phyloP scores from a whole-genome alignment of 2,113 vertebrate species.

The Myotis davidii region DNA sequence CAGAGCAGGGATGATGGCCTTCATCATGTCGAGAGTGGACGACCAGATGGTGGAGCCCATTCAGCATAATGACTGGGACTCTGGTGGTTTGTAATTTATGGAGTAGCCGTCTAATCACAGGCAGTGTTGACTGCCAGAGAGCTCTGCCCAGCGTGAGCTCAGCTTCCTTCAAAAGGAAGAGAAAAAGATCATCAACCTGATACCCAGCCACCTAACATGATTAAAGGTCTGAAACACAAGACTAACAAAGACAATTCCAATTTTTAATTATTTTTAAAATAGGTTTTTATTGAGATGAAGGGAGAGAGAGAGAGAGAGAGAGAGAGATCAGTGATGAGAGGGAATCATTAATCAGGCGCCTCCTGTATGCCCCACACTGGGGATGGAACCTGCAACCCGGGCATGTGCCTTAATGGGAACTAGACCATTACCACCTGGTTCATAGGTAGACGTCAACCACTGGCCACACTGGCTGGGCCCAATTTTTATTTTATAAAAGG shows the following conservation, averaged over 20 bases:
- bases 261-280: neutral
- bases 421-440: too few species aligned
- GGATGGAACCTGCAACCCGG: too few species aligned
- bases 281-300: too few species aligned
- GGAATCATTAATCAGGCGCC: too few species aligned
- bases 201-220: too few species aligned
- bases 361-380: too few species aligned
- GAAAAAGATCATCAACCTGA: neutral
- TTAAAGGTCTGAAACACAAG: neutral
- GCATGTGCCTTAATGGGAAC: too few species aligned
- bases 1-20: constrained; percentile 65
- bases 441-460: too few species aligned
- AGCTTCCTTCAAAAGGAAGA: neutral
- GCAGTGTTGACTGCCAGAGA: constrained; percentile 20
- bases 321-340: too few species aligned
- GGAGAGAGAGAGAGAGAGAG: too few species aligned
- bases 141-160: constrained; percentile 18
- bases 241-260: neutral
- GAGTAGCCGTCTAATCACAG: constrained; percentile 51
- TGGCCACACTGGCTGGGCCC: too few species aligned
- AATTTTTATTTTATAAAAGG: neutral
- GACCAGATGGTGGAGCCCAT: constrained; percentile 66
- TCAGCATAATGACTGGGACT: constrained; percentile 58
- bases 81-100: constrained; percentile 74
- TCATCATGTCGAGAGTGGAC: constrained; percentile 54